phyloP scores from a whole-genome alignment of 2,888 invertebrate genomes.

The Zaprionus lineosus region DNA sequence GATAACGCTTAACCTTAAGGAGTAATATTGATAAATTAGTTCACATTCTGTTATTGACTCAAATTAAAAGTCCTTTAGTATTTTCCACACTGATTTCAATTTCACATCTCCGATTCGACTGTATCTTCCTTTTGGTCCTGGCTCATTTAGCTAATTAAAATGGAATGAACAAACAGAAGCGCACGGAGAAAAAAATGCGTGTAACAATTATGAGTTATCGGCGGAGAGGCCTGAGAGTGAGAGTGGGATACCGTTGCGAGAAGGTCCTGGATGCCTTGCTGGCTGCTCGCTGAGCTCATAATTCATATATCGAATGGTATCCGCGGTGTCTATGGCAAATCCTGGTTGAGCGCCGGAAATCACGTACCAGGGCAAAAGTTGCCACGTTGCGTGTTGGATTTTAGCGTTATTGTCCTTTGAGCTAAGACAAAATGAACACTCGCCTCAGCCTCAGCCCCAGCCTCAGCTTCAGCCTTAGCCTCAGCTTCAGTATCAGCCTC shows the following conservation, averaged over 20 bases:
- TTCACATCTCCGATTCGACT: no score
- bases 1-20: no score
- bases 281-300: conserved; percentile 52
- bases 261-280: conserved; percentile 16
- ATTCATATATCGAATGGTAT: conserved; percentile 64
- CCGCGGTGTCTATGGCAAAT: conserved; percentile 51
- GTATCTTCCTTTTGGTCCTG: no score
- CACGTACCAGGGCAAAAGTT: conserved; percentile 77
- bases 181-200: conserved; percentile 13
- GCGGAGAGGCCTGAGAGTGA: conserved; percentile 27
- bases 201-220: conserved; percentile 56
- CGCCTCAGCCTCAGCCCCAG: conserved; percentile 1
- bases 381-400: conserved; percentile 65
- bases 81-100: no score
- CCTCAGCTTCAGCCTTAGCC: not conserved
- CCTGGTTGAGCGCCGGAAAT: conserved; percentile 74
- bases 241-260: conserved; percentile 45
- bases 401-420: conserved; percentile 67
- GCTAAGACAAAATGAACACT: conserved; percentile 53
- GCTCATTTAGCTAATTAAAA: conserved; percentile 68
- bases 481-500: conserved; percentile 8
- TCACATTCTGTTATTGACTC: no score
- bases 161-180: conserved; percentile 59
- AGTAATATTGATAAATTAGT: no score
- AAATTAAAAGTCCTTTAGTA: no score